phyloP scores from a whole-genome alignment of 2,888 invertebrate species.

The Lottia gigantea region DNA sequence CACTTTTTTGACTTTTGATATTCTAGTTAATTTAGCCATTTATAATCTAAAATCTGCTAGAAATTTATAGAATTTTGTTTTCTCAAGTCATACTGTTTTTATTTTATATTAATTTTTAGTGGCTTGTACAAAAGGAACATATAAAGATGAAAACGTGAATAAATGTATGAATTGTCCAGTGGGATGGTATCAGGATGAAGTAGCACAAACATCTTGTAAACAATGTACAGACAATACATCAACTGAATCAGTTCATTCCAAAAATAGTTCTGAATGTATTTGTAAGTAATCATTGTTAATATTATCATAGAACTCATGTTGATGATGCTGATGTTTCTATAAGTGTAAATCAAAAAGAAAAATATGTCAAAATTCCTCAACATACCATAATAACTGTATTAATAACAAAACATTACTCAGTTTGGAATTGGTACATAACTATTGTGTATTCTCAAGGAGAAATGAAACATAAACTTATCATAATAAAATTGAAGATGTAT shows the following conservation, averaged over 20 bases:
- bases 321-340: slow-evolving; percentile 4
- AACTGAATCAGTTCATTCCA: slow-evolving; percentile 35
- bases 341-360: neutral
- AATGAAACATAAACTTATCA: too few relatives aligned
- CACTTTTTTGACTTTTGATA: too few relatives aligned
- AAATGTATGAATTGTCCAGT: slow-evolving; percentile 52
- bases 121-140: slow-evolving; percentile 56
- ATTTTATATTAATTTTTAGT: slow-evolving; percentile 36
- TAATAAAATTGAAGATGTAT: too few relatives aligned
- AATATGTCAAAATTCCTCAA: too few relatives aligned
- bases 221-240: slow-evolving; percentile 49
- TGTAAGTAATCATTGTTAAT: slow-evolving; percentile 32
- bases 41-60: too few relatives aligned
- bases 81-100: too few relatives aligned
- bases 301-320: neutral
- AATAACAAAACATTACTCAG: too few relatives aligned
- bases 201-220: slow-evolving; percentile 50
- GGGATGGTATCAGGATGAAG: slow-evolving; percentile 53
- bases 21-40: too few relatives aligned
- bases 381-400: too few relatives aligned
- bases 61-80: too few relatives aligned
- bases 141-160: slow-evolving; percentile 31
- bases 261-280: slow-evolving; percentile 36
- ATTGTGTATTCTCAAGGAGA: too few relatives aligned
- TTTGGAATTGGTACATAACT: too few relatives aligned